Conservation (phyloP, 2,113 vertebrate genomes). For the Muscicapa adusta region DNA sequence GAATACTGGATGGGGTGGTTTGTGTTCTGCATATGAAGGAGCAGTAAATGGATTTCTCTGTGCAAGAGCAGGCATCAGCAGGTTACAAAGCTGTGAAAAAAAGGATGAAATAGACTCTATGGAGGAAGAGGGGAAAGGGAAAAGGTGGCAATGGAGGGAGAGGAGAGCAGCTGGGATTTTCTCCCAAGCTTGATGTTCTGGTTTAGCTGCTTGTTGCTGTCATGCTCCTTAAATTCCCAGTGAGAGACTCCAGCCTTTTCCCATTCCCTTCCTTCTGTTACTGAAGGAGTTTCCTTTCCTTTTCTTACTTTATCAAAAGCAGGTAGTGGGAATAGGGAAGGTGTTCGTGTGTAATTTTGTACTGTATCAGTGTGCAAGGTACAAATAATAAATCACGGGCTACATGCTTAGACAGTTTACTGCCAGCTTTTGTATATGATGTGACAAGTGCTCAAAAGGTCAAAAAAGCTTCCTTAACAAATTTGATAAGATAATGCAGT, state of each 20-base stretch:
- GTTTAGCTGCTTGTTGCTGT: background rate
- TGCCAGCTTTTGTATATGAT: background rate
- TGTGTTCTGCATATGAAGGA: background rate
- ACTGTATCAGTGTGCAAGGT: background rate
- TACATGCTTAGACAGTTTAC: background rate
- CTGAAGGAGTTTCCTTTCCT: background rate
- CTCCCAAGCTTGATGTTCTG: background rate
- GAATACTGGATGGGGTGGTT: fast-evolving
- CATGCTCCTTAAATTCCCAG: background rate
- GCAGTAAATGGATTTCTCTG: background rate
- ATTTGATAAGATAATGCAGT: constrained; percentile 63
- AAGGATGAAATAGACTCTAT: fast-evolving
- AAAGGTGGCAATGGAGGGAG: background rate
- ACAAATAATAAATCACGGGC: background rate
- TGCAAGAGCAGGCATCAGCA: background rate
- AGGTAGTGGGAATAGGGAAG: background rate
- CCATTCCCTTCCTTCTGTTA: background rate
- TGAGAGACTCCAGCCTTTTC: background rate
- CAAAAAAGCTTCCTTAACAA: constrained; percentile 63
- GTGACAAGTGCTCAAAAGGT: constrained; percentile 49
- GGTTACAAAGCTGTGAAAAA: background rate
- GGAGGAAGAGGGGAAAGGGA: background rate
- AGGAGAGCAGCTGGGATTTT: background rate
- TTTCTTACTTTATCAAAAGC: background rate
- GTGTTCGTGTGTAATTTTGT: background rate